These are phyloP conservation scores for Paratilapia polleni DNA, from an alignment of 2,113 vertebrate genomes.

Conservation along the genomic window DNA sequence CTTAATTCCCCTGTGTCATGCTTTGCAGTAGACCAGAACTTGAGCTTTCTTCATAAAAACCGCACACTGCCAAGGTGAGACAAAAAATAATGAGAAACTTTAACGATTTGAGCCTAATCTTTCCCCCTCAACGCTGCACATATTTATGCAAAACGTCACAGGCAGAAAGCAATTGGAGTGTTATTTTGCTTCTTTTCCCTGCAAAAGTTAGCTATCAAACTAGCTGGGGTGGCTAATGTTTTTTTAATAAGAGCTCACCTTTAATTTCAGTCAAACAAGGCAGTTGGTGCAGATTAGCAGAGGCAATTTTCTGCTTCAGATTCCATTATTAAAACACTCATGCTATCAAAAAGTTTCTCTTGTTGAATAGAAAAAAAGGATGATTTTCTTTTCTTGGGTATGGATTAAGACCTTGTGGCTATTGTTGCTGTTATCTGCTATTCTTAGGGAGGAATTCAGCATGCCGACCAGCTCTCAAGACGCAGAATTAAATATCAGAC, in stretches of 20 bases:
- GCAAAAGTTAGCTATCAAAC: constrained; percentile 70
- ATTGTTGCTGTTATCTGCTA: constrained; percentile 63
- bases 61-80: constrained; percentile 62
- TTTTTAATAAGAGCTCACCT: constrained; percentile 81
- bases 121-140: constrained; percentile 35
- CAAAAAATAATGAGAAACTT: constrained; percentile 71
- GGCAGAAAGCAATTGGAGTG: constrained; percentile 51
- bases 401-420: constrained; percentile 67
- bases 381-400: constrained; percentile 34
- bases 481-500: constrained; percentile 27
- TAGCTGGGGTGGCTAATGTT: constrained; percentile 73
- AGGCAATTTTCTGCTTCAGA: constrained; percentile 84
- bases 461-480: constrained; percentile 22
- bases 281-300: constrained; percentile 71
- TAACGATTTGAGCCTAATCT: constrained; percentile 68
- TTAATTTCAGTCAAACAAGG: constrained; percentile 77
- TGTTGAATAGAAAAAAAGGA: constrained; percentile 72
- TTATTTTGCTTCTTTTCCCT: constrained; percentile 56
- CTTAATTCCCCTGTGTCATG: constrained; percentile 69
- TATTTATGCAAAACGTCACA: constrained; percentile 61
- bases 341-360: constrained; percentile 74
- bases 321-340: constrained; percentile 78
- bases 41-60: constrained; percentile 64
- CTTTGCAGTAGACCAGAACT: constrained; percentile 50
- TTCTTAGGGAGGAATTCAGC: constrained; percentile 53